A percentile compares a stretch with the other conserved stretches of the same genome.
Evolutionary conservation across 2,888 invertebrate genomes (phyloP).

Genomic region (Lasioglossum zephyrum): DNA sequence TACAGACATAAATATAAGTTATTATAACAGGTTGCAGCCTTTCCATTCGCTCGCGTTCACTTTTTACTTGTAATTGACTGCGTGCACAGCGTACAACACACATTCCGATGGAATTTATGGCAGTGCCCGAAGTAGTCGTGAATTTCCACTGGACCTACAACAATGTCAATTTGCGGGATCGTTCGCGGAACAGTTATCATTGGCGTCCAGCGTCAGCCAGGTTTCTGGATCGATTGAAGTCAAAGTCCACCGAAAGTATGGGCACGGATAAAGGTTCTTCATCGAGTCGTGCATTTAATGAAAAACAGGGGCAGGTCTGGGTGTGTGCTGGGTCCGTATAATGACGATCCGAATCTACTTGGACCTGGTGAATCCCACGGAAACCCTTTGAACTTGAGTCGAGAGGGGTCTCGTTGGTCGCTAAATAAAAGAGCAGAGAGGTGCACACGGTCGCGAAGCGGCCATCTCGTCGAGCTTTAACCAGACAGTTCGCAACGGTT

Average conservation of each 20-base stretch:
- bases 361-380: neutral
- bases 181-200: neutral
- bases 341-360: constrained; percentile 29
- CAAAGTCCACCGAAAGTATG: constrained; percentile 8
- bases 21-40: neutral
- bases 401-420: constrained; percentile 31
- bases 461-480: constrained; percentile 60
- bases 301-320: neutral
- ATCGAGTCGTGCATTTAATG: neutral
- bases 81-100: neutral
- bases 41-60: neutral
- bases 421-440: constrained; percentile 37
- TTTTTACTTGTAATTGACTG: neutral
- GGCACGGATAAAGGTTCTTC: neutral
- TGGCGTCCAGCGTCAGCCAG: neutral
- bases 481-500: constrained; percentile 57
- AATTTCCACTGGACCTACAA: neutral
- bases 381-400: constrained; percentile 42
- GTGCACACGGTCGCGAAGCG: constrained; percentile 34
- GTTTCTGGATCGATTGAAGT: neutral
- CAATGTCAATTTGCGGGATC: neutral
- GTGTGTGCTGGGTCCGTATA: neutral
- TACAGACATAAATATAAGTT: neutral
- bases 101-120: neutral
- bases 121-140: neutral